Conservation (phyloP, 2,888 invertebrate species). For the Glaucopsyche alexis region DNA sequence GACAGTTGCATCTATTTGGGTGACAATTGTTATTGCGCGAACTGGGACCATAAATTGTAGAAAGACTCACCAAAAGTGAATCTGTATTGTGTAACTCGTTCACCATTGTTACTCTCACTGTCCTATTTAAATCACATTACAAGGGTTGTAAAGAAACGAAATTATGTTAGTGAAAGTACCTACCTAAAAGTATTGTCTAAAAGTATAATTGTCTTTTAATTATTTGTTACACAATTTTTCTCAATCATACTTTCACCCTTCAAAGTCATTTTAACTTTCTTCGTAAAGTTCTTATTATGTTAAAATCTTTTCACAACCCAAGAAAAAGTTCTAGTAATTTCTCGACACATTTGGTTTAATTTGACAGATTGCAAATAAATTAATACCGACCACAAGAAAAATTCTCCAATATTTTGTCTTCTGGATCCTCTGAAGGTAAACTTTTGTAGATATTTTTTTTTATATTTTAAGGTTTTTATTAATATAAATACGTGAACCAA, state of each 20-base stretch:
- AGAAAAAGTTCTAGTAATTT: not conserved
- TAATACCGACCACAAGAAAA: too few relatives aligned
- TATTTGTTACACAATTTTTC: not conserved
- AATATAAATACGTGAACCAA: too few relatives aligned
- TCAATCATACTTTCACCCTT: not conserved
- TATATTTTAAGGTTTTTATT: too few relatives aligned
- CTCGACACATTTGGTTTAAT: not conserved
- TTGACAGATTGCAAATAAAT: too few relatives aligned
- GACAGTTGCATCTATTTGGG: not conserved
- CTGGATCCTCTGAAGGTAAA: too few relatives aligned
- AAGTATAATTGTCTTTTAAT: not conserved
- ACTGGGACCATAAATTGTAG: not conserved
- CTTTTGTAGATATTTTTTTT: too few relatives aligned
- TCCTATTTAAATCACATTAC: slow-evolving; percentile 5
- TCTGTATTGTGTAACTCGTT: slow-evolving; percentile 1
- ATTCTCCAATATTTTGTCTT: too few relatives aligned
- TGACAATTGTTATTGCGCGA: not conserved
- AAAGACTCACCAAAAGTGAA: slow-evolving; percentile 3
- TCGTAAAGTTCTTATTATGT: not conserved
- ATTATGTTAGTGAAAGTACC: not conserved
- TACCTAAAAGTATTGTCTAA: not conserved
- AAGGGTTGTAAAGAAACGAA: not conserved
- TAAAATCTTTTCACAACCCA: not conserved
- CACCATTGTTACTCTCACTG: not conserved
- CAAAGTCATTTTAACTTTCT: not conserved